These are phyloP conservation scores for Sciurus niger DNA, from an alignment of 2,113 vertebrate species.

Conservation along the genomic window DNA sequence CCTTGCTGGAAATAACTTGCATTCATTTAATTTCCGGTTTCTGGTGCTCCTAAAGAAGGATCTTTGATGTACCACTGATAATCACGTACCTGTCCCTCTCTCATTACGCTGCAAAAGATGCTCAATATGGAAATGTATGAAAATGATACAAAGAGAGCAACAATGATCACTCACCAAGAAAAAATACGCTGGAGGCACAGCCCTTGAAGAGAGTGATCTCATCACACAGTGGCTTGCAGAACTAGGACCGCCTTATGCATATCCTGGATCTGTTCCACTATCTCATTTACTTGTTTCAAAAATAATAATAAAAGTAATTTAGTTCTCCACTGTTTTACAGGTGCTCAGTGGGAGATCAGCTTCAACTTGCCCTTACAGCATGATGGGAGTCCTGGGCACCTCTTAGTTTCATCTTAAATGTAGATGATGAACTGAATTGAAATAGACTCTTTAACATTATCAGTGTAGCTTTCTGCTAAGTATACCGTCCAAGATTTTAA, in stretches of 20 bases:
- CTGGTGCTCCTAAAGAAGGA: background rate
- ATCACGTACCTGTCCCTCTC: background rate
- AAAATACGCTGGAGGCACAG: background rate
- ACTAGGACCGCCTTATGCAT: too few species aligned
- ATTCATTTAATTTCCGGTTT: slow-evolving; percentile 44
- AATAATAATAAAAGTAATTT: slow-evolving; percentile 29
- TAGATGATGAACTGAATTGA: slow-evolving; percentile 42
- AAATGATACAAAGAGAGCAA: background rate
- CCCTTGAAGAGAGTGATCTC: background rate
- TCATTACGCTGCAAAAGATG: background rate
- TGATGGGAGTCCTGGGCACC: background rate
- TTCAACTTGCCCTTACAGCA: background rate
- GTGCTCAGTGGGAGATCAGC: background rate
- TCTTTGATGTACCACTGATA: background rate
- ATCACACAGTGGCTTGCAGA: background rate
- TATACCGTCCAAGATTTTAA: background rate
- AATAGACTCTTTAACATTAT: background rate
- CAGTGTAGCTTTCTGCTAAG: background rate
- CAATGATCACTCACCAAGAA: background rate
- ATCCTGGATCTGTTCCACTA: background rate
- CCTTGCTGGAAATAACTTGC: background rate
- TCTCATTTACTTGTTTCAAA: background rate
- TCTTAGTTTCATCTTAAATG: background rate
- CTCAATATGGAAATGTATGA: background rate
- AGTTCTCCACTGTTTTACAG: background rate